A percentile compares a stretch with the other conserved stretches of the same genome.
Evolutionary conservation across 2,113 vertebrate genomes (phyloP).

Genomic region (Hydropotes inermis): DNA sequence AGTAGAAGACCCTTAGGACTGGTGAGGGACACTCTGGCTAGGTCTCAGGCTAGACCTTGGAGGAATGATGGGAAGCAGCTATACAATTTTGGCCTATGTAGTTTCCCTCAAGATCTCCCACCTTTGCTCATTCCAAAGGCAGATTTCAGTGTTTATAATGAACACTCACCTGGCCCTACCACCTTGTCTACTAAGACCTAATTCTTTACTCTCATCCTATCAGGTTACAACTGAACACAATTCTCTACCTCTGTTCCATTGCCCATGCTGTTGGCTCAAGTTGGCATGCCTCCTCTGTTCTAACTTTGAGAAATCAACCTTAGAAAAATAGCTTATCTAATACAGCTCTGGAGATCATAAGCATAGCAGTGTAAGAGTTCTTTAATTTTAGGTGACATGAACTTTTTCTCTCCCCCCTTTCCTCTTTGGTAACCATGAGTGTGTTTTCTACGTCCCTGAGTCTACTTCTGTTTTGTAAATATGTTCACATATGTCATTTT

Average conservation of each 20-base stretch:
- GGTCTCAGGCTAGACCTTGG: background rate
- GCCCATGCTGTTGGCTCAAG: background rate
- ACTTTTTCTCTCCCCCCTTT: background rate
- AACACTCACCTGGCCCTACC: background rate
- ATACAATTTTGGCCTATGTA: background rate
- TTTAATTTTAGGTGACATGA: background rate
- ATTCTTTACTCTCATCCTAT: background rate
- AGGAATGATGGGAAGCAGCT: background rate
- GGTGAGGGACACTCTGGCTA: background rate
- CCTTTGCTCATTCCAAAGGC: background rate
- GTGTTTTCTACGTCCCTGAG: background rate
- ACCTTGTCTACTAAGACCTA: background rate
- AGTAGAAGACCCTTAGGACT: background rate
- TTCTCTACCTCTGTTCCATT: background rate
- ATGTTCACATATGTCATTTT: background rate
- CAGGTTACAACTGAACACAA: background rate
- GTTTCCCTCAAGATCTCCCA: background rate
- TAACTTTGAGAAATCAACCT: background rate
- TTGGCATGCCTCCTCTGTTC: background rate
- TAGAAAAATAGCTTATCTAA: background rate
- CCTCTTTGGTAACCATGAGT: background rate
- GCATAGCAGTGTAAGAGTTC: background rate
- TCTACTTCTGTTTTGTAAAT: background rate
- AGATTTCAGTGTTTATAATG: background rate
- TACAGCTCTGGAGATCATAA: background rate